Conservation (phyloP, 2,888 invertebrate genomes). For the Rotaria socialis region DNA sequence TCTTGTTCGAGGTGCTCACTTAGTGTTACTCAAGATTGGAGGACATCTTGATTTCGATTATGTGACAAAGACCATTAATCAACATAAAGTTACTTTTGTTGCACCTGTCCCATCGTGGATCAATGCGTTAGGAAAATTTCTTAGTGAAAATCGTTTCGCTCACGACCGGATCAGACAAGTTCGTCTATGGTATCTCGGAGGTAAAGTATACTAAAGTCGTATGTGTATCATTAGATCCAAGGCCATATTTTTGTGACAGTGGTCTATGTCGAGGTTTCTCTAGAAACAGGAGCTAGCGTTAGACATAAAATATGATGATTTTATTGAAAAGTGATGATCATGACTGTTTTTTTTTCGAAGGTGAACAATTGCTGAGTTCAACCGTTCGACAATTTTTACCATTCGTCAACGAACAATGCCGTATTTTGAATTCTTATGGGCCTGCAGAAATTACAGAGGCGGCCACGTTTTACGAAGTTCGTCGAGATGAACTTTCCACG, state of each 20-base stretch:
- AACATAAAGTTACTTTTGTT: neutral
- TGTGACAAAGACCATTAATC: neutral
- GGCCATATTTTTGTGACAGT: too few species aligned
- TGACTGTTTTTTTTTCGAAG: too few species aligned
- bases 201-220: too few species aligned
- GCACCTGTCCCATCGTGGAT: neutral
- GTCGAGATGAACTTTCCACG: neutral
- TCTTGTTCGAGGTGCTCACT: neutral
- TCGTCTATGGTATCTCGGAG: too few species aligned
- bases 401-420: neutral
- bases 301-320: too few species aligned
- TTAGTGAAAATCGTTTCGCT: neutral
- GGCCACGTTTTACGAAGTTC: neutral
- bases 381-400: neutral
- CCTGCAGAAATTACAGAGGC: neutral
- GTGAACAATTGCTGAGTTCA: too few species aligned
- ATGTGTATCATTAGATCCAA: too few species aligned
- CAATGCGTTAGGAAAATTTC: neutral
- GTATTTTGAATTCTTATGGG: neutral
- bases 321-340: too few species aligned
- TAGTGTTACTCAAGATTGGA: neutral
- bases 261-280: too few species aligned
- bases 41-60: neutral
- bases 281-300: too few species aligned
- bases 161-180: too few species aligned